Percentiles rank a stretch among this genome's conserved stretches.
Conservation (phyloP, 2,888 invertebrate genomes). For the Acleris holmiana region DNA sequence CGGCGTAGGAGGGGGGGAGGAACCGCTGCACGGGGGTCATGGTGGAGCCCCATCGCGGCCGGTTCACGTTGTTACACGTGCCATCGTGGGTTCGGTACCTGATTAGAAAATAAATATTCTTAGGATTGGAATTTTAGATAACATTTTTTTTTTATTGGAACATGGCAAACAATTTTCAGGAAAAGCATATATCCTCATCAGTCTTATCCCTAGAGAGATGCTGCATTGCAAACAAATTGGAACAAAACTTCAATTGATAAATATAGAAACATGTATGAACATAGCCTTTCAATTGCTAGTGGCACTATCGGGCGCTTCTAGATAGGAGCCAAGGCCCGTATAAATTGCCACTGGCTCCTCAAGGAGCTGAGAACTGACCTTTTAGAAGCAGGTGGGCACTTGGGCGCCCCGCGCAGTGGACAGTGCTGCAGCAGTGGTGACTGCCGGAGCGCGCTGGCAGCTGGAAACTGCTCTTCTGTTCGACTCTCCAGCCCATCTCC, state of each 20-base stretch:
- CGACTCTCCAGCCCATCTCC: conserved; percentile 75
- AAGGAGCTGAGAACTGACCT: conserved; percentile 53
- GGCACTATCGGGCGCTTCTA: no score
- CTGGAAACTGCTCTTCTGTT: conserved; percentile 70
- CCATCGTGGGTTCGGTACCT: conserved; percentile 94
- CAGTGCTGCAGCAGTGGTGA: conserved; percentile 86
- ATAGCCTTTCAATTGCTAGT: no score
- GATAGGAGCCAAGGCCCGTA: no score
- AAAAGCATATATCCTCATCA: no score
- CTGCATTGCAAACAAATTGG: no score
- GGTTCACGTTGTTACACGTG: conserved; percentile 92
- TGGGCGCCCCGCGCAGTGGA: conserved; percentile 87
- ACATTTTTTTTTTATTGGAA: no score
- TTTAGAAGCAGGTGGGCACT: conserved; percentile 88
- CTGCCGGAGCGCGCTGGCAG: conserved; percentile 70
- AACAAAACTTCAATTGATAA: no score
- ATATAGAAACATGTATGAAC: no score
- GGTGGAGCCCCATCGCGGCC: conserved; percentile 92
- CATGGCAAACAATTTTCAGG: no score
- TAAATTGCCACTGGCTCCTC: no score
- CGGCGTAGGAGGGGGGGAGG: conserved; percentile 91
- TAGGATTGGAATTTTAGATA: not conserved
- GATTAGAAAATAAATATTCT: conserved; percentile 17
- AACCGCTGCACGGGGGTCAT: conserved; percentile 93
- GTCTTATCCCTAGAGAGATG: no score